Evolutionary conservation across 1,140 invertebrate genomes (phyloP).

Genomic region (Drosophila melanica): DNA sequence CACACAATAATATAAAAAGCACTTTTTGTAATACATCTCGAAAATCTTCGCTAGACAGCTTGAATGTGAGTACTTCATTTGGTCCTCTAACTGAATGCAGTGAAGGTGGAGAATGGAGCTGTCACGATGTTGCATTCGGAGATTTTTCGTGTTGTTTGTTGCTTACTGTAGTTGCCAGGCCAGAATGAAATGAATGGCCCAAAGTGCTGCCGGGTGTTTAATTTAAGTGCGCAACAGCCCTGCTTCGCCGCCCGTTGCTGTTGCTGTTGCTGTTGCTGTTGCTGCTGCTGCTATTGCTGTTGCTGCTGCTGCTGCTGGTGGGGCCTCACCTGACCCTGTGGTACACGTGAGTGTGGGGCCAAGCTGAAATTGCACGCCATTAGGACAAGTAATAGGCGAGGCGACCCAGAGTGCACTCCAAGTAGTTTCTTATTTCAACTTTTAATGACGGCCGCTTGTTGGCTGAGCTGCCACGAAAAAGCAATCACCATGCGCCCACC

Average conservation of each 20-base stretch:
- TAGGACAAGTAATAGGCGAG: constrained; percentile 78
- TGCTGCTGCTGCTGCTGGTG: neutral
- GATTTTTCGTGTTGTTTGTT: constrained; percentile 47
- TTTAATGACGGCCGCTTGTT: constrained; percentile 47
- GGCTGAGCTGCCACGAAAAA: constrained; percentile 38
- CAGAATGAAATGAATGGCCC: constrained; percentile 69
- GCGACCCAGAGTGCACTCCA: constrained; percentile 69
- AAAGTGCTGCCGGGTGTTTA: constrained; percentile 71
- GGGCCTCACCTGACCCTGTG: constrained; percentile 38
- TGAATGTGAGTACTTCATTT: constrained; percentile 22
- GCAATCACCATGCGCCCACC: constrained; percentile 44
- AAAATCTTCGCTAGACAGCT: constrained; percentile 15
- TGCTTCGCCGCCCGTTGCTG: constrained; percentile 16
- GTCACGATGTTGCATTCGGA: constrained; percentile 58
- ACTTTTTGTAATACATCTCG: constrained; percentile 9
- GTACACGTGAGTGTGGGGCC: constrained; percentile 20
- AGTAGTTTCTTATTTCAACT: constrained; percentile 68
- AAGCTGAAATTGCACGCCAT: constrained; percentile 71
- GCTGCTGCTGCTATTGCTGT: neutral
- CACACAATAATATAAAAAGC: constrained; percentile 2
- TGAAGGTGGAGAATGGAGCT: constrained; percentile 12
- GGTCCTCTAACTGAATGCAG: constrained; percentile 1
- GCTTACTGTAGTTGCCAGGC: constrained; percentile 13
- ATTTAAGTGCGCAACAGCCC: constrained; percentile 63
- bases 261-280: neutral